phyloP scores from a whole-genome alignment of 2,888 invertebrate species.

The Aethes cnicana region DNA sequence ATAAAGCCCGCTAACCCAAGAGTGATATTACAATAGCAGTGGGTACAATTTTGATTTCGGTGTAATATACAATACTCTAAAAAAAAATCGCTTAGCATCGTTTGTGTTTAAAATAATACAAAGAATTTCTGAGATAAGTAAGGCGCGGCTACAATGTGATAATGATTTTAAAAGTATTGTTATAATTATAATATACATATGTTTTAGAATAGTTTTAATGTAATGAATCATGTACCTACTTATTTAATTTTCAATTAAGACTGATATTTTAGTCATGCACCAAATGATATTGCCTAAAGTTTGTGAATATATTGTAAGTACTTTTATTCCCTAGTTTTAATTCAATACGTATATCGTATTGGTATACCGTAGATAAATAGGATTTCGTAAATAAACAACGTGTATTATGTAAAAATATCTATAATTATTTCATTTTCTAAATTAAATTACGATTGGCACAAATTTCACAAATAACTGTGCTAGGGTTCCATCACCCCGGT shows the following conservation, averaged over 20 bases:
- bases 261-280: constrained; percentile 24
- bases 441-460: constrained; percentile 26
- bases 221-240: background rate
- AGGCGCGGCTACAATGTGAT: background rate
- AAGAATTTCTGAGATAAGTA: too few species aligned
- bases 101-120: too few species aligned
- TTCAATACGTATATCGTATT: constrained; percentile 13
- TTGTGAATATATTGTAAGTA: constrained; percentile 11
- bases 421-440: constrained; percentile 14
- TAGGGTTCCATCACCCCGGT: background rate
- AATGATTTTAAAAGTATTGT: background rate
- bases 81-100: too few species aligned
- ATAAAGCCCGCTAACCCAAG: too few species aligned
- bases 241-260: constrained; percentile 14
- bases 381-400: constrained; percentile 18
- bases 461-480: constrained; percentile 19
- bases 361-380: constrained; percentile 21
- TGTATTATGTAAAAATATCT: constrained; percentile 17
- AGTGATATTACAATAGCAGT: too few species aligned
- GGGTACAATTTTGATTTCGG: too few species aligned
- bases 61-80: too few species aligned
- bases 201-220: constrained; percentile 13
- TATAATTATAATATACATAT: background rate
- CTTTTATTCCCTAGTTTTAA: constrained; percentile 7
- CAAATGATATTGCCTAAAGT: constrained; percentile 5